Conservation (phyloP, 1,140 invertebrate genomes). For the Phocides pigmalion region DNA sequence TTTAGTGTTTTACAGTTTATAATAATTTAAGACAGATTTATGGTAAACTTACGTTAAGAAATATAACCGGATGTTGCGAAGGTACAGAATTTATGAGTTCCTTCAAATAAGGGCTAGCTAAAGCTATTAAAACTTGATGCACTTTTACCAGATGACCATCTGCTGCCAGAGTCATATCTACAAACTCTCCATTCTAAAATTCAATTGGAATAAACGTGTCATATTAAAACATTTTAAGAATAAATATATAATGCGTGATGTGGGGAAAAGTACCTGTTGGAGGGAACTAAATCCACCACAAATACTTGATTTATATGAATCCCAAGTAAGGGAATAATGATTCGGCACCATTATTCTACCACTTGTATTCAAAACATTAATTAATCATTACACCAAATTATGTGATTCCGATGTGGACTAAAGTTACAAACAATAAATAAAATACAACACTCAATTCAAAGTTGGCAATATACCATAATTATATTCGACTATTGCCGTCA, state of each 20-base stretch:
- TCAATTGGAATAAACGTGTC: background rate
- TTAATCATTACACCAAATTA: background rate
- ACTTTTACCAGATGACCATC: conserved; percentile 90
- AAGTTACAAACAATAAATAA: too few relatives aligned
- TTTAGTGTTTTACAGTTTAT: background rate
- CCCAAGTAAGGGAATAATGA: conserved; percentile 67
- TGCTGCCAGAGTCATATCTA: conserved; percentile 91
- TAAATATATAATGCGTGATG: too few relatives aligned
- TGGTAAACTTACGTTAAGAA: conserved; percentile 79
- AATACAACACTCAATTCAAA: too few relatives aligned
- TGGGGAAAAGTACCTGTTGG: conserved; percentile 53
- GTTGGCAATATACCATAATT: too few relatives aligned
- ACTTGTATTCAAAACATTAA: background rate
- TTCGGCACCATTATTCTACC: conserved; percentile 56
- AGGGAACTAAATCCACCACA: conserved; percentile 64
- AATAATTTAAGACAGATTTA: background rate
- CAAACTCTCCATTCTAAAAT: conserved; percentile 87
- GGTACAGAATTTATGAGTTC: conserved; percentile 90
- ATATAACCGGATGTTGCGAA: conserved; percentile 91
- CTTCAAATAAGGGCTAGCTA: conserved; percentile 91
- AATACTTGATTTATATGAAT: conserved; percentile 65
- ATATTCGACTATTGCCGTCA: too few relatives aligned
- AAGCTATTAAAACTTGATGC: conserved; percentile 90
- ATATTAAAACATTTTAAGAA: too few relatives aligned
- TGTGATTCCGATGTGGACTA: too few relatives aligned